Conservation (phyloP, 2,113 vertebrate species). For the Hiodon alosoides region DNA sequence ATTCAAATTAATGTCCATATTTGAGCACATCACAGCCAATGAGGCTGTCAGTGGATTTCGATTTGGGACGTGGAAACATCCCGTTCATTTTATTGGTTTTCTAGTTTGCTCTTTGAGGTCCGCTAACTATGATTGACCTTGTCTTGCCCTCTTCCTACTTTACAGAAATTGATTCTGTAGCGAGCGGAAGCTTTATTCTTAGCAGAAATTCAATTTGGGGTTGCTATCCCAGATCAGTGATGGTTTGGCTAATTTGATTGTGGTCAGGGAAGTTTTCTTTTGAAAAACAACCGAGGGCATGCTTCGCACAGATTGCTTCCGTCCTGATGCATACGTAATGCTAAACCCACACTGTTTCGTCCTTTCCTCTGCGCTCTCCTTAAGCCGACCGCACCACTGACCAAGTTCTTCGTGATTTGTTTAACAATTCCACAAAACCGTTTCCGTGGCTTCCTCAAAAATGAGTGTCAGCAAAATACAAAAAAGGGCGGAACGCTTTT, state of each 20-base stretch:
- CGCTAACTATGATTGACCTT: not conserved
- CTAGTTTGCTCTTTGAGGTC: not conserved
- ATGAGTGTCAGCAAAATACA: not conserved
- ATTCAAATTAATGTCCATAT: not conserved
- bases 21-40: not conserved
- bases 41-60: not conserved
- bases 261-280: conserved; percentile 2
- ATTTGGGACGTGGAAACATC: not conserved
- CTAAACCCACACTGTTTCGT: not conserved
- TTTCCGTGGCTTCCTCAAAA: not conserved
- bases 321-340: not conserved
- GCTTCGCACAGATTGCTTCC: not conserved
- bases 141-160: not conserved
- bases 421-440: not conserved
- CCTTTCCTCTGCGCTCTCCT: not conserved
- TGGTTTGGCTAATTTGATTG: conserved; percentile 16
- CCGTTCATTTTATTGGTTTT: not conserved
- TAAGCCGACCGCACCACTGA: not conserved
- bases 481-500: not conserved
- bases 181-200: not conserved
- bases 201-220: conserved; percentile 17
- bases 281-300: conserved; percentile 2
- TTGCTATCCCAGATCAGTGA: conserved; percentile 5
- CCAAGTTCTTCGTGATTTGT: not conserved
- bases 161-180: not conserved